These are phyloP conservation scores for Invenusta paracnida DNA, from an alignment of 2,888 invertebrate genomes.

Conservation along the genomic window DNA sequence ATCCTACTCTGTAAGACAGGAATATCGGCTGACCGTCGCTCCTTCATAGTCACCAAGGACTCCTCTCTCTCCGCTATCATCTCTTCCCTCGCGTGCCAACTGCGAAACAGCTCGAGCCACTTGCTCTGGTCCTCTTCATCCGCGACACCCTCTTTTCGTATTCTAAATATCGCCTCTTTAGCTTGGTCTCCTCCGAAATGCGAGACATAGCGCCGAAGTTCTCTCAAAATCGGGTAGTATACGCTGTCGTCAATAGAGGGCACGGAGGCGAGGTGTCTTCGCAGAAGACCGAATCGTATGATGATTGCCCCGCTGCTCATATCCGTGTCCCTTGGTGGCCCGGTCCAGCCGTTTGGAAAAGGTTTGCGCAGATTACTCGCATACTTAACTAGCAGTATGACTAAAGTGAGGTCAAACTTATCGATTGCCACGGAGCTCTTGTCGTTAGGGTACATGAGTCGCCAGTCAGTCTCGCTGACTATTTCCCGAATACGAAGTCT, in stretches of 20 bases:
- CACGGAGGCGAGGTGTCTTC: conserved; percentile 38
- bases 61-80: background rate
- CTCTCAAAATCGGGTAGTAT: background rate
- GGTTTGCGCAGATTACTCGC: conserved; percentile 54
- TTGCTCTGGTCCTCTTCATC: background rate
- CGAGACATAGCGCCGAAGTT: background rate
- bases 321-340: conserved; percentile 50
- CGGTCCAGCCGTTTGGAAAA: conserved; percentile 55
- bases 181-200: conserved; percentile 28
- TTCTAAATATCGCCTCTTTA: background rate
- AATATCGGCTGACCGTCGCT: conserved; percentile 13
- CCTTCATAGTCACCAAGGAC: conserved; percentile 4
- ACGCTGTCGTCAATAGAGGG: background rate
- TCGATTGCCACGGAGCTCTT: conserved; percentile 49
- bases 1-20: conserved; percentile 1
- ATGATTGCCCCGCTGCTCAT: conserved; percentile 53
- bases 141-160: background rate
- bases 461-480: conserved; percentile 45
- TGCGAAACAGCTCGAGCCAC: conserved; percentile 2
- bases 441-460: conserved; percentile 44
- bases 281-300: conserved; percentile 50
- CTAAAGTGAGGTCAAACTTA: conserved; percentile 50
- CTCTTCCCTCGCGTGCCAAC: conserved; percentile 34
- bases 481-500: conserved; percentile 46
- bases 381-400: conserved; percentile 51